Conservation (phyloP, 2,113 vertebrate genomes). For the Corydoras sp. region DNA sequence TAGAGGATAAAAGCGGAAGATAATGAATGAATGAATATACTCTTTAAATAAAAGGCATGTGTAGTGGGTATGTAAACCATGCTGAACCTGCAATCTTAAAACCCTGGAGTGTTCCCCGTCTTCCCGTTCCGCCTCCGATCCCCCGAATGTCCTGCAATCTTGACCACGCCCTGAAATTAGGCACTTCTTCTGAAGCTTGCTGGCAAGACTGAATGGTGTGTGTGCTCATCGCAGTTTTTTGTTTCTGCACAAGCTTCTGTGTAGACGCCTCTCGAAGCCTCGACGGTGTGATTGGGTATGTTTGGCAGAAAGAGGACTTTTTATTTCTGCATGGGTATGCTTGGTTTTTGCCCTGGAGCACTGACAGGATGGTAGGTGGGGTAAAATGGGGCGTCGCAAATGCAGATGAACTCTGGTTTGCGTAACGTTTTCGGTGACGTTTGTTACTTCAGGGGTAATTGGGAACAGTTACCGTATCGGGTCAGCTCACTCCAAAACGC, state of each 20-base stretch:
- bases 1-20: too few relatives aligned
- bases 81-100: too few relatives aligned
- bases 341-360: conserved; percentile 45
- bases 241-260: conserved; percentile 25
- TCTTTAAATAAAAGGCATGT: too few relatives aligned
- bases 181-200: conserved; percentile 39
- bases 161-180: conserved; percentile 50
- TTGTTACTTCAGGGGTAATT: background rate
- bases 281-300: conserved; percentile 59
- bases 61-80: too few relatives aligned
- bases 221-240: conserved; percentile 34
- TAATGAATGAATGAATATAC: too few relatives aligned
- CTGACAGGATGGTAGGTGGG: conserved; percentile 55
- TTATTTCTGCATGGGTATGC: conserved; percentile 70
- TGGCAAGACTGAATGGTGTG: conserved; percentile 38
- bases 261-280: conserved; percentile 20
- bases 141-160: conserved; percentile 43
- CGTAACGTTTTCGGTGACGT: background rate
- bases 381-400: conserved; percentile 59
- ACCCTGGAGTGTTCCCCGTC: too few relatives aligned
- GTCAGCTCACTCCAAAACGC: background rate
- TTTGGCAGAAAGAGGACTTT: conserved; percentile 55
- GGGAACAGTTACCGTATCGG: too few relatives aligned
- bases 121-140: conserved; percentile 20
- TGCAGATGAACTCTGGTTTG: background rate